phyloP scores from a whole-genome alignment of 2,113 vertebrate genomes.

The Gallinago media region DNA sequence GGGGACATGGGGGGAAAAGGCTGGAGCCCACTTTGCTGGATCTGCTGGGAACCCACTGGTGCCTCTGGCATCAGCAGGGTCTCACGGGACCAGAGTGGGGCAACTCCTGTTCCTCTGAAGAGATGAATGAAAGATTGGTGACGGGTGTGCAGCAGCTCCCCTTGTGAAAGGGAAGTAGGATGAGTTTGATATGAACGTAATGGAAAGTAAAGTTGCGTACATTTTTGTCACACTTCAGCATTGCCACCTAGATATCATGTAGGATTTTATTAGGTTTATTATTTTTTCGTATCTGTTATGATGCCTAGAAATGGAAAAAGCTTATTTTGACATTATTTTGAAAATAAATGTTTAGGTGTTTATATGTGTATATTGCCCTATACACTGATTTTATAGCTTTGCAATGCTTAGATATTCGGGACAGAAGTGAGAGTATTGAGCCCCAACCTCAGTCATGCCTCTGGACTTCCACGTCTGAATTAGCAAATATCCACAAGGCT shows the following conservation, averaged over 20 bases:
- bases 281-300: background rate
- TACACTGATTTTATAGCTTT: background rate
- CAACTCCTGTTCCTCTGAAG: background rate
- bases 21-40: rapidly evolving
- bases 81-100: background rate
- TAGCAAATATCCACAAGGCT: background rate
- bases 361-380: background rate
- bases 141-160: rapidly evolving
- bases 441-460: background rate
- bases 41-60: background rate
- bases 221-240: background rate
- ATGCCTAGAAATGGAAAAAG: background rate
- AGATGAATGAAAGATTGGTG: background rate
- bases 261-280: background rate
- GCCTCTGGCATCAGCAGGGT: background rate
- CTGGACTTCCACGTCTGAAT: background rate
- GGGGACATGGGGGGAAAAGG: background rate
- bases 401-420: background rate
- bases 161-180: background rate
- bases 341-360: background rate
- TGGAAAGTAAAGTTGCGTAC: background rate
- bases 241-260: background rate
- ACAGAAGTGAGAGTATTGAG: background rate
- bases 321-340: background rate
- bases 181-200: background rate